Base-by-base conservation (phyloP, 2,888 invertebrate genomes). In the Erpobdella octoculata region DNA sequence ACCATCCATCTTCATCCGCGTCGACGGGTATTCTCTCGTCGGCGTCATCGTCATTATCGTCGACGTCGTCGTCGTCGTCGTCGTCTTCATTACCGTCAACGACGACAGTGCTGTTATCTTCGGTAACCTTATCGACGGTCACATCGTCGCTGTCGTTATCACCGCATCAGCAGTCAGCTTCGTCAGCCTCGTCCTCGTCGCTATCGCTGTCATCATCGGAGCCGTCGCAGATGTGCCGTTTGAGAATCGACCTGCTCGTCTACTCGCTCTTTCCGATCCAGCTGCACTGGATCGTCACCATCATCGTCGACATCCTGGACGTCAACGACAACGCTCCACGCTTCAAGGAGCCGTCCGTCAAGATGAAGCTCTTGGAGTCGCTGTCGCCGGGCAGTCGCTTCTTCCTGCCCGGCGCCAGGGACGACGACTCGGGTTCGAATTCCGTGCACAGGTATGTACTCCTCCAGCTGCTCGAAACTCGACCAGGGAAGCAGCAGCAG, bases 21-120 rank as follows among this genome's bases (percentile, higher is more conserved):
- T 53, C 53, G 53, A 8, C 53, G 21, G 53, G 53, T 4, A 25
- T 53, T 53, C 53, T 53, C n/a, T 53, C 53, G 21, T n/a, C 53
- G 8, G 6, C n/a, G 21, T 53, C 53, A 21, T 46, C 59, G n/a
- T 59, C 28, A 61, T 61, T 33, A 21, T 61, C 61, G 33, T 61
- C 62, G 62, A 33, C 62, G 62, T 62, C 62, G n/a, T 62, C 62
- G n/a, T 33, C 35, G 21, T 62, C 62, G 33, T 62, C 62, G 18
- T 62, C 62, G n/a, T n/a, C 62, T 33, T 62, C 33, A 1, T 31
- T 31, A 5, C 28, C 4, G 31, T 28, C 62, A 31, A 12, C 62
- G 33, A 33, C 62, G 28, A 33, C n/a, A 31, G 31, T 35, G 33
- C 62, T 15, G 21, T 62, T 35, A 62, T 62, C 62, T 33, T 31